Evolutionary conservation across 30 jellyfish, hydroid and myxozoan genomes (phyloP), one percentile per base, ranked within the genome.

Genomic region (Hydractinia symbiolongicarpus): DNA sequence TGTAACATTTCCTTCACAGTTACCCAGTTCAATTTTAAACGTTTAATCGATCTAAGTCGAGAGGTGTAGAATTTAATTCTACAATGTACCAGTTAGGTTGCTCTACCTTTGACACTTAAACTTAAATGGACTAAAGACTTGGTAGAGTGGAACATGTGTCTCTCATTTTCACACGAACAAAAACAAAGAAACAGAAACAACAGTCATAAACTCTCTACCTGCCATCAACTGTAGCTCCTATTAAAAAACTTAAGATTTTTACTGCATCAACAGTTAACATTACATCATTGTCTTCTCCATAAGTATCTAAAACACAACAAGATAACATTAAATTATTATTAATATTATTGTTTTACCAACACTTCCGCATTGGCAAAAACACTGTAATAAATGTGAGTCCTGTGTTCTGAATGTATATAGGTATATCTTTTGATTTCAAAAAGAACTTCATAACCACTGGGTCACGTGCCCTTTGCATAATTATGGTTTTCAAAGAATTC

Each of bases 221-320:
- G 51, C 97, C 95, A 66, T 86, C 86, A 50, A 51, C n/a, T 1
- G 97, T 86, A 15, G 95, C 95, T 13, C 89, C 89, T 4, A 91
- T 40, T n/a, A 91, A 56, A 72, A 82, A 83, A 21, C 95, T 83
- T 76, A 91, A 86, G 52, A 90, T 90, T 54, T 80, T 54, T 4
- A 86, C 83, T 0, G 95, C 96, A 58, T 78, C 89, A 6, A 64
- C 56, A 4, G 93, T 51, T 40, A 91, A 54, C 73, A 54, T 55
- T 54, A 88, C 71, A 54, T 91, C 98, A 6, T 94, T 89, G 64
- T 76, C 93, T 0, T 81, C 86, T 55, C 95, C 89, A 66, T 84
- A 85, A 0, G 93, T 85, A 67, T 90, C 97, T 90, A 66, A 30
- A 55, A 53, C 51, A 72, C 30, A 58, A 20, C 56, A 49, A 9